Evolutionary conservation across 2,797 vertebrate genomes (phyloP), one percentile per base, ranked within the genome.

Genomic region (Taenioides sp.): DNA sequence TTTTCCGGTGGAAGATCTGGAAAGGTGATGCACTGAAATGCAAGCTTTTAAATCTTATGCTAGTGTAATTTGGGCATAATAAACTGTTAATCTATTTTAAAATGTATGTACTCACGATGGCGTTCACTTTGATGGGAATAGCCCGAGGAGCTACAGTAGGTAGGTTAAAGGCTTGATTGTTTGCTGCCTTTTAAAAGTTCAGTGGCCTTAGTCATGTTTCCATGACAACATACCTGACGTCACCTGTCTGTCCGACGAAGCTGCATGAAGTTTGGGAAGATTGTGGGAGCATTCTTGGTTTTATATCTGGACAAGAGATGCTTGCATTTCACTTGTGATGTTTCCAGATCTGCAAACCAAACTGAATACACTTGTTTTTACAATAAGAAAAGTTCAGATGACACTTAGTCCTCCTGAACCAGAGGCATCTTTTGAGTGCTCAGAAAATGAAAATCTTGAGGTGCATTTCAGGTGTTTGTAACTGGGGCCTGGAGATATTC

Each of bases 391-490:
- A 14, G n/a, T 20, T 47, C 37, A 65, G 37, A 43, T 27, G 27
- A 37, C 23, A 6, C 28, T 34, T 25, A 18, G n/a, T 28, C 23
- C n/a, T 69, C 7, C 11, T 68, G 16, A 65, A 59, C 0, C 17
- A 22, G 60, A 71, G 27, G 17, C 1, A 10, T 60, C 43, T 43
- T 69, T 74, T 67, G 63, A 64, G 47, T n/a, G 11, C 1, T 40
- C 10, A 2, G 20, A 28, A 18, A 40, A 10, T 17, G 5, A 25
- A 50, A 12, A 17, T 58, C 37, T 40, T 27, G 59, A 73, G 65
- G 65, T 54, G 75, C 65, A 71, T 72, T 78, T 75, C 62, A 62
- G 80, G 71, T n/a, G 68, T 75, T 57, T 34, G 17, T 23, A 59
- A 28, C 1, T 59, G 63, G 20, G 70, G 47, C 60, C 50, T 23